A percentile compares a stretch with the other conserved stretches of the same genome.
Conservation (phyloP, 2,888 invertebrate species). For the Conchocele bisecta region DNA sequence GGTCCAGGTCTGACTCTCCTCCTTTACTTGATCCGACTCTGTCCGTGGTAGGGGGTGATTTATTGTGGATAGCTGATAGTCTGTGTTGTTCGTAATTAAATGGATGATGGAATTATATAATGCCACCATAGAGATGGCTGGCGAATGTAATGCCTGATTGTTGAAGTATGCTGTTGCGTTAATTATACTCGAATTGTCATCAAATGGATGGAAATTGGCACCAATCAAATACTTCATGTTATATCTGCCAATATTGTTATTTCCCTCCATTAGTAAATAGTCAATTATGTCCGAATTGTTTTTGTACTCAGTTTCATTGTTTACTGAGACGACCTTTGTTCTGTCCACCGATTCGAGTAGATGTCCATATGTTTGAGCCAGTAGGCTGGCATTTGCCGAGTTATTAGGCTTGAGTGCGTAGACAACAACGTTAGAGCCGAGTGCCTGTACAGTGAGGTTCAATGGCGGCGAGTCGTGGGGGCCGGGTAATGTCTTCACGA, state of each 20-base stretch:
- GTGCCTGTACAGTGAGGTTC: constrained; percentile 84
- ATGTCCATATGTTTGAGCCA: constrained; percentile 54
- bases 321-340: constrained; percentile 52
- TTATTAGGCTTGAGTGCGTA: constrained; percentile 40
- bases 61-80: constrained; percentile 58
- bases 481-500: constrained; percentile 84
- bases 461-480: constrained; percentile 85
- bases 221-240: constrained; percentile 81
- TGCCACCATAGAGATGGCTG: constrained; percentile 87
- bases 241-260: constrained; percentile 77
- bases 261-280: constrained; percentile 68
- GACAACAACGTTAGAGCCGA: constrained; percentile 61
- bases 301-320: constrained; percentile 51
- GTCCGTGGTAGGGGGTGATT: constrained; percentile 80
- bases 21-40: constrained; percentile 61
- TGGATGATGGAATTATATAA: constrained; percentile 69
- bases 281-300: constrained; percentile 60
- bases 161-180: constrained; percentile 89
- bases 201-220: constrained; percentile 65
- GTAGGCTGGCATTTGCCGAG: neutral
- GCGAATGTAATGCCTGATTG: constrained; percentile 90
- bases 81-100: constrained; percentile 60
- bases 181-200: constrained; percentile 10
- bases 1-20: constrained; percentile 58
- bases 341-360: constrained; percentile 57